A percentile compares a stretch with the other conserved stretches of the same genome.
phyloP scores from a whole-genome alignment of 2,113 vertebrate species.

The Dolichotis patagonum region DNA sequence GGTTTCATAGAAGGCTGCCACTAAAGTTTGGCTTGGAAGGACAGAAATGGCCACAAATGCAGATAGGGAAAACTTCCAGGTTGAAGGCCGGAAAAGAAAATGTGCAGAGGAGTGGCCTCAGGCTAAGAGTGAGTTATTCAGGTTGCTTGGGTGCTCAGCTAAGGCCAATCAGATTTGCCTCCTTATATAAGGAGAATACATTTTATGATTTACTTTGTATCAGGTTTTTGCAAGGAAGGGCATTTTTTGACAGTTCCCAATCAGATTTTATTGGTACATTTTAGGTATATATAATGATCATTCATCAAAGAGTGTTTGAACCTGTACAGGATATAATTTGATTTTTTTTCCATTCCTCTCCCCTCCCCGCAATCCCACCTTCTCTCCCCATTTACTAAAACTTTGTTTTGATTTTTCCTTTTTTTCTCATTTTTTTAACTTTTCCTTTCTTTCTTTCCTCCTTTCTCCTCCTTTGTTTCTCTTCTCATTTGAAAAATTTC shows the following conservation, averaged over 20 bases:
- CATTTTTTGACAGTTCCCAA: neutral
- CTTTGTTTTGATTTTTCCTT: too few relatives aligned
- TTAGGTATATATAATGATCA: too few relatives aligned
- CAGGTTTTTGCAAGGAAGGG: neutral
- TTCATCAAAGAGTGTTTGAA: too few relatives aligned
- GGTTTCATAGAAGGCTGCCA: neutral
- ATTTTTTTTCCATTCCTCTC: too few relatives aligned
- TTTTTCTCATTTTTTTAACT: too few relatives aligned
- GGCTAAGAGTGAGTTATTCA: neutral
- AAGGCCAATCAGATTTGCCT: neutral
- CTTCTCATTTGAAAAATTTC: too few relatives aligned
- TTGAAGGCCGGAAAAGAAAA: neutral
- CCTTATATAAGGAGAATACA: neutral
- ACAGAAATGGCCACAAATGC: neutral
- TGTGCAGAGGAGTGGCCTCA: neutral
- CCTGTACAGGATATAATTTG: too few relatives aligned
- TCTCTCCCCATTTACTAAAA: too few relatives aligned
- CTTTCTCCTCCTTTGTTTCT: too few relatives aligned
- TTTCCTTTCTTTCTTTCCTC: too few relatives aligned
- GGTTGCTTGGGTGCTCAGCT: neutral
- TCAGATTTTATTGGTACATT: too few relatives aligned
- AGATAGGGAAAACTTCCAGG: neutral
- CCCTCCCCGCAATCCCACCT: too few relatives aligned
- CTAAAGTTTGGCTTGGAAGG: neutral
- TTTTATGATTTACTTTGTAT: neutral